These are phyloP conservation scores for Zingel zingel DNA, from an alignment of 2,113 vertebrate species.

Conservation along the genomic window DNA sequence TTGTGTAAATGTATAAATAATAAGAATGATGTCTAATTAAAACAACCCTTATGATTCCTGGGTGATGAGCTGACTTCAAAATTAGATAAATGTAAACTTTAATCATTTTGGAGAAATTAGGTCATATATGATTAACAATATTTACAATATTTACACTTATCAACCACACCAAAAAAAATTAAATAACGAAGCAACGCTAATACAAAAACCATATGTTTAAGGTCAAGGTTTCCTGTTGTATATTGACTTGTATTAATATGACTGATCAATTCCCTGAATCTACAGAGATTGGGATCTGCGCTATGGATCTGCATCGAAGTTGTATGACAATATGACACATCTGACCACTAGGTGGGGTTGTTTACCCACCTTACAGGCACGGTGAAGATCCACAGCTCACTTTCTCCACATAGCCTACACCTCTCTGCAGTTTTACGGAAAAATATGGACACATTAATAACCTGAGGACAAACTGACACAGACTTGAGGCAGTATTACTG, in stretches of 20 bases:
- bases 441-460: neutral
- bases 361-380: neutral
- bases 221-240: neutral
- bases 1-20: neutral
- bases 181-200: neutral
- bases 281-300: neutral
- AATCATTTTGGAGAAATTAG: neutral
- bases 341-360: conserved; percentile 54
- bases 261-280: neutral
- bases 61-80: neutral
- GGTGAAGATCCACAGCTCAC: neutral
- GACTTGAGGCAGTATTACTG: neutral
- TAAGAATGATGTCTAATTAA: neutral
- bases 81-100: neutral
- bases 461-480: neutral
- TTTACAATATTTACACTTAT: neutral
- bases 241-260: neutral
- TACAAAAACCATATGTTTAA: neutral
- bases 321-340: neutral
- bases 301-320: neutral
- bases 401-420: neutral
- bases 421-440: neutral
- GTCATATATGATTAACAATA: too few species aligned
- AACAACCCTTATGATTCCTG: neutral
- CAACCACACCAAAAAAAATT: neutral